Evolutionary conservation across 2,797 vertebrate species (phyloP).

Genomic region (Paedocypris micromegethes): DNA sequence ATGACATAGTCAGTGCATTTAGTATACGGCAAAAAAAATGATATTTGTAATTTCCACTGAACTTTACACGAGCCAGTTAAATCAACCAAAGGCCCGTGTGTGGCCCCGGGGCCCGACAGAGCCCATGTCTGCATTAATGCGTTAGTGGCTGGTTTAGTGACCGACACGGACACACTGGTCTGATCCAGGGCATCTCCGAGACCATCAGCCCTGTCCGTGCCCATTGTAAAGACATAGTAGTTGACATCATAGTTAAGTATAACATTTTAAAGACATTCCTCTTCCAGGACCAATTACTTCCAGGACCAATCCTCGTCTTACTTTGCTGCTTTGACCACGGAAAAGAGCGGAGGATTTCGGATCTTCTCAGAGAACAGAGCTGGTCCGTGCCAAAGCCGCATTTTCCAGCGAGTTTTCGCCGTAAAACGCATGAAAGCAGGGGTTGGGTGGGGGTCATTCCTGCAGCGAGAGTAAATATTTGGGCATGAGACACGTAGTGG

Average conservation of each 20-base stretch:
- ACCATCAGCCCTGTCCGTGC: constrained; percentile 25
- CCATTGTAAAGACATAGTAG: constrained; percentile 28
- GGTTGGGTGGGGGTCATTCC: constrained; percentile 37
- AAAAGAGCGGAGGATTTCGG: constrained; percentile 46
- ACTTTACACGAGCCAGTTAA: too few relatives aligned
- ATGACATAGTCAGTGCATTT: too few relatives aligned
- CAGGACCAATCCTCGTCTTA: too few relatives aligned
- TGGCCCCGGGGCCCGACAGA: too few relatives aligned
- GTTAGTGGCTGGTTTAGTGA: too few relatives aligned
- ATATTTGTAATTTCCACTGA: too few relatives aligned
- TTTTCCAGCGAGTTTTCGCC: constrained; percentile 39
- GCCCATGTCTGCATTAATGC: too few relatives aligned
- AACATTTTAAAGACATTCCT: constrained; percentile 14
- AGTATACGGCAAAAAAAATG: too few relatives aligned
- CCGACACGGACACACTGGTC: constrained; percentile 10
- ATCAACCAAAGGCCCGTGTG: too few relatives aligned
- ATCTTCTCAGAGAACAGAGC: constrained; percentile 62
- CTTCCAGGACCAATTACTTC: constrained; percentile 1
- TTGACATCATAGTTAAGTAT: too few relatives aligned
- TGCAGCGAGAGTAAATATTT: constrained; percentile 47
- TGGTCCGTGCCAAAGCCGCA: constrained; percentile 63
- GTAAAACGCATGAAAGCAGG: constrained; percentile 36
- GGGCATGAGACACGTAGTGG: constrained; percentile 35
- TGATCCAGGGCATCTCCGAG: constrained; percentile 49
- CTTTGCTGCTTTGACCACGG: too few relatives aligned